Base-by-base conservation (phyloP, 2,113 vertebrate species). In the Tonatia bakeri region DNA sequence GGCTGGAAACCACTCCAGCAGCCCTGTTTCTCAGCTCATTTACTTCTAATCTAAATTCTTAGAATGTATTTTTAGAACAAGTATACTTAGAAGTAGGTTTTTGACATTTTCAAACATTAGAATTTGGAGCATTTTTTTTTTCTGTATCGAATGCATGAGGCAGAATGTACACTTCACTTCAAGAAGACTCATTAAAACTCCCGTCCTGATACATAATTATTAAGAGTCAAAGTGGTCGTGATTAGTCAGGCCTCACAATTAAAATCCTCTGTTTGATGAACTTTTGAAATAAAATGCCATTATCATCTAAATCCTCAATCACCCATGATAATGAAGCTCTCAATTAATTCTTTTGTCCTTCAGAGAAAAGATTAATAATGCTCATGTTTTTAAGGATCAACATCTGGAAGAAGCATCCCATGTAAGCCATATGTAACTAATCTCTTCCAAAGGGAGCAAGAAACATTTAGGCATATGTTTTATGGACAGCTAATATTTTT, bases 261-360 rank as follows among this genome's bases (percentile, higher is more conserved):
- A 97, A 96, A 97, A 95, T 94, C 52, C 40, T 88, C 79, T 84
- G 65, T 97, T 96, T 97, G 95, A 97, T 97, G 96, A 96, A 96
- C 92, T 98, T 96, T 94, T 65, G 94, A 97, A 97, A 97, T 96
- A 89, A 97, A 96, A 97, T 96, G 82, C 89, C 84, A 95, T 98
- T 91, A 94, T 96, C 90, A 72, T 96, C 82, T 92, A 56, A 97
- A 96, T 86, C 90, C 67, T 85, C 85, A 95, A 88, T 96, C 64
- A 82, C 94, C 70, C 94, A 50, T 95, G 87, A 94, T 97, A 96
- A 97, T 96, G 94, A 97, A 88, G 72, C 80, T 93, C 70, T 97
- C 95, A 85, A 92, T 96, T 92, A 96, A 95, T 98, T 94, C 95
- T 94, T 96, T 94, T 96, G 72, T 97, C 96, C 90, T 95, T 97